phyloP scores from a whole-genome alignment of 2,113 vertebrate species.

The Labeo catla region DNA sequence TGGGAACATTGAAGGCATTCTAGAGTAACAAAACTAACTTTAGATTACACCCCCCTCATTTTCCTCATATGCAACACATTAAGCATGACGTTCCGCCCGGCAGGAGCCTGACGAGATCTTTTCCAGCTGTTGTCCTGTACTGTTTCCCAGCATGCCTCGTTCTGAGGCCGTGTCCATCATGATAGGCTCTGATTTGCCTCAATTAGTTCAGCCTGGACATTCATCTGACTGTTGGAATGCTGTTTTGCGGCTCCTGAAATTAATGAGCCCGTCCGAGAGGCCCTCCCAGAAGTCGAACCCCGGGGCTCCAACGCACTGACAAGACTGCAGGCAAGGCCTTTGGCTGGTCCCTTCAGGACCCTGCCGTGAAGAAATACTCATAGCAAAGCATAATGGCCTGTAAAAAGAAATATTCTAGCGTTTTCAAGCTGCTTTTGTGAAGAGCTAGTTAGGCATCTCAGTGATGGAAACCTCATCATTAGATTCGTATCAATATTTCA shows the following conservation, averaged over 20 bases:
- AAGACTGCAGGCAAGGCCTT: neutral
- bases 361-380: neutral
- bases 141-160: conserved; percentile 19
- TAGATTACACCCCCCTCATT: neutral
- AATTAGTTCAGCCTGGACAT: conserved; percentile 49
- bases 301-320: too few relatives aligned
- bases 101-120: conserved; percentile 39
- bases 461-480: conserved; percentile 38
- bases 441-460: conserved; percentile 2
- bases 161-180: neutral
- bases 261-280: conserved; percentile 42
- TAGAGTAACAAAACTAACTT: conserved; percentile 30
- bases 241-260: conserved; percentile 14
- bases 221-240: neutral
- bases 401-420: conserved; percentile 14
- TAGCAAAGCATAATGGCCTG: conserved; percentile 14
- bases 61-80: conserved; percentile 46
- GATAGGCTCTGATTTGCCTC: conserved; percentile 37
- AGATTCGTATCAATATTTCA: conserved; percentile 52
- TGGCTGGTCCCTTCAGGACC: neutral
- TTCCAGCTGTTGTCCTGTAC: conserved; percentile 56
- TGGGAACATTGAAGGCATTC: conserved; percentile 12
- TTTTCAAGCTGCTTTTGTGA: conserved; percentile 18
- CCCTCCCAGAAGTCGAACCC: neutral
- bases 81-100: conserved; percentile 26